Evolutionary conservation across 1,140 invertebrate species (phyloP).

Genomic region (Drosophila ogumai): DNA sequence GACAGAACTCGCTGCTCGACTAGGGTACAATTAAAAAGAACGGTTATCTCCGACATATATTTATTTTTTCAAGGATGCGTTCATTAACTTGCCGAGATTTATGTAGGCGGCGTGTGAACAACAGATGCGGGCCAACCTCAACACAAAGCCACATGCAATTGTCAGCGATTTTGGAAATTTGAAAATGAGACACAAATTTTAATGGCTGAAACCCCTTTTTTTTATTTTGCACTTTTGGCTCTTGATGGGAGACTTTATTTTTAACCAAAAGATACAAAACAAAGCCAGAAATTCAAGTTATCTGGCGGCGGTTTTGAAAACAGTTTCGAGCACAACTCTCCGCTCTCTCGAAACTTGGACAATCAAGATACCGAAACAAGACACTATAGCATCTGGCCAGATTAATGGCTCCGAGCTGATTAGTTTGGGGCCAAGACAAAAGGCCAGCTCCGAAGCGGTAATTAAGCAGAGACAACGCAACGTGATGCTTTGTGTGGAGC

Average conservation of each 20-base stretch:
- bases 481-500: conserved; percentile 37
- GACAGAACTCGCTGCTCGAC: no score
- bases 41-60: no score
- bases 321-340: conserved; percentile 10
- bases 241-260: conserved; percentile 18
- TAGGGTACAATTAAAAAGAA: no score
- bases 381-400: conserved; percentile 56
- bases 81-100: conserved; percentile 66
- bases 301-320: conserved; percentile 50
- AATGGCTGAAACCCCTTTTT: conserved; percentile 47
- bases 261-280: conserved; percentile 52
- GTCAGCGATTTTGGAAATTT: conserved; percentile 10
- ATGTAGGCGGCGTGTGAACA: conserved; percentile 57
- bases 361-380: conserved; percentile 61
- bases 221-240: conserved; percentile 52
- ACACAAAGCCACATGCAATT: conserved; percentile 20
- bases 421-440: conserved; percentile 80
- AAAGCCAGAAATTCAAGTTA: conserved; percentile 72
- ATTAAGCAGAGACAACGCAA: conserved; percentile 64
- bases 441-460: conserved; percentile 55
- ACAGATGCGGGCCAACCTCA: conserved; percentile 50
- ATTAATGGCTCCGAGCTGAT: conserved; percentile 80
- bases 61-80: conserved; percentile 67
- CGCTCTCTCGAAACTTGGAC: conserved; percentile 55
- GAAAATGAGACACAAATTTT: conserved; percentile 29